phyloP scores from a whole-genome alignment of 1,140 invertebrate species.

The Eupeodes corollae region DNA sequence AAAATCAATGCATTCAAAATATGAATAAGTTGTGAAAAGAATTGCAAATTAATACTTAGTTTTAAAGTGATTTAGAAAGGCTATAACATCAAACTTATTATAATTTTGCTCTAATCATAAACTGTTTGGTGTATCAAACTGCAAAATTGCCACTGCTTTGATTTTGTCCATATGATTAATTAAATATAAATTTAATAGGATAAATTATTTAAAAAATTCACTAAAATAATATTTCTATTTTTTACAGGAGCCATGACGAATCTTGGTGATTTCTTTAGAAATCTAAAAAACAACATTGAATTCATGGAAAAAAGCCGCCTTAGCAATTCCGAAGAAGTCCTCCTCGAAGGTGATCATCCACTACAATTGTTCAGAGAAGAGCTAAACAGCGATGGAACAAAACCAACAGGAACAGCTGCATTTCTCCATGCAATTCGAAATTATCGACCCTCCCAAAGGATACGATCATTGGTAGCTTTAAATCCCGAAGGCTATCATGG shows the following conservation, averaged over 20 bases:
- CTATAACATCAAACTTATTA: too few relatives aligned
- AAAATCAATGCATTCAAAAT: too few relatives aligned
- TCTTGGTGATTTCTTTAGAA: slow-evolving; percentile 31
- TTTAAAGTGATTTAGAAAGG: too few relatives aligned
- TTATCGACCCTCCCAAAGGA: slow-evolving; percentile 32
- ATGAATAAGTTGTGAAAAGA: too few relatives aligned
- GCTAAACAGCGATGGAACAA: not conserved
- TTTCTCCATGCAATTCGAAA: slow-evolving; percentile 12
- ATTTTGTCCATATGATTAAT: too few relatives aligned
- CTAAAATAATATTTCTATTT: not conserved
- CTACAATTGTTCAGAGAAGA: slow-evolving; percentile 9
- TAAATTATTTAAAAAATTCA: too few relatives aligned
- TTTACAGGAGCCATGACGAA: slow-evolving; percentile 30
- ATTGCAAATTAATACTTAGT: too few relatives aligned
- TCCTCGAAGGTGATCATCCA: slow-evolving; percentile 26
- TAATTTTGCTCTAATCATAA: too few relatives aligned
- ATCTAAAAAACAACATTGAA: slow-evolving; percentile 26
- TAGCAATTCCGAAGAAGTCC: slow-evolving; percentile 14
- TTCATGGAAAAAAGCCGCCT: slow-evolving; percentile 25
- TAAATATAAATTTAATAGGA: too few relatives aligned
- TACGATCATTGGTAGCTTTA: slow-evolving; percentile 28
- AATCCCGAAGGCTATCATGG: slow-evolving; percentile 34
- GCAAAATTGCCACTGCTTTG: too few relatives aligned
- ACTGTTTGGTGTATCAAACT: too few relatives aligned
- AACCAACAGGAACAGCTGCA: slow-evolving; percentile 3